Conservation (phyloP, 1,140 invertebrate species). For the Leguminivora glycinivorella region DNA sequence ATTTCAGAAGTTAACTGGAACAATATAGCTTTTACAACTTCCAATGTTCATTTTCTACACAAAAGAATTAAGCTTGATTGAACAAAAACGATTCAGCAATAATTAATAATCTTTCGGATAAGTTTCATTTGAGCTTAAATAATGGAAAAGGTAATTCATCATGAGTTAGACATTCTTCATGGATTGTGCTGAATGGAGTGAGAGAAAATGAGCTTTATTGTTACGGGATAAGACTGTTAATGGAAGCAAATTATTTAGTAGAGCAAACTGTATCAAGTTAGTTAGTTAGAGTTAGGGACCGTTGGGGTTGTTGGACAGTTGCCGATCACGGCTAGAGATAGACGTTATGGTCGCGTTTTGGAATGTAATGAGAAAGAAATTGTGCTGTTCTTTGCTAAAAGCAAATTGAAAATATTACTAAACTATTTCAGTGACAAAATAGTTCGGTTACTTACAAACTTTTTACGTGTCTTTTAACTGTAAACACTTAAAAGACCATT, state of each 20-base stretch:
- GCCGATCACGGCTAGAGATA: neutral
- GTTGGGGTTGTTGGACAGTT: constrained; percentile 19
- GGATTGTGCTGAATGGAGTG: neutral
- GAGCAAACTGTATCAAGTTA: constrained; percentile 25
- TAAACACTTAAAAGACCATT: no score
- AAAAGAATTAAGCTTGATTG: constrained; percentile 1
- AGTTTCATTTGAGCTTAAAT: constrained; percentile 23
- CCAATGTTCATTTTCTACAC: neutral
- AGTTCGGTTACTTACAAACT: no score
- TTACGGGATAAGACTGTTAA: neutral
- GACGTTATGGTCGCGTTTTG: neutral
- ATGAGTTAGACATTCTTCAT: constrained; percentile 18
- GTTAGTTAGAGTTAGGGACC: constrained; percentile 8
- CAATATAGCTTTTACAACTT: neutral
- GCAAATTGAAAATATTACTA: no score
- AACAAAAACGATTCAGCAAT: constrained; percentile 18
- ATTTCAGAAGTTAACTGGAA: neutral
- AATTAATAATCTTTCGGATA: constrained; percentile 25
- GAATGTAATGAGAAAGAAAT: neutral
- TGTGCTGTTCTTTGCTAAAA: neutral
- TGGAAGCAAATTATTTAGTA: neutral
- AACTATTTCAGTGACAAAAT: no score
- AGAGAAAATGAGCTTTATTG: constrained; percentile 3
- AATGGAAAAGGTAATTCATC: constrained; percentile 25
- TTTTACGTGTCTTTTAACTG: no score